Evolutionary conservation across 2,888 invertebrate genomes (phyloP), one percentile per base, ranked within the genome.

Genomic region (Celastrina argiolus): DNA sequence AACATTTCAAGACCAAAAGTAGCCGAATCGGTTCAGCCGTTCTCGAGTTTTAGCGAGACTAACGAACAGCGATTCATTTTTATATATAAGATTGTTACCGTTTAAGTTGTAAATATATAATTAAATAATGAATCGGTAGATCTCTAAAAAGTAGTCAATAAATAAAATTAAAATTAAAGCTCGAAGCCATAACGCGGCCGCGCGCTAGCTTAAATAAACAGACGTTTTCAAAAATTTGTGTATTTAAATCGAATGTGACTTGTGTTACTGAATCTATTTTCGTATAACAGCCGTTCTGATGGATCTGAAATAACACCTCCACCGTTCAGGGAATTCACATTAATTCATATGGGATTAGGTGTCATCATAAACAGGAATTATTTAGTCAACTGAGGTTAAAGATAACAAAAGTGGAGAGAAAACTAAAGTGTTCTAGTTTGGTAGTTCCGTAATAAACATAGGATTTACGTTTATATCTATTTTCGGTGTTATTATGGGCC

Each of bases 321-420:
- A 81, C 80, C 77, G 81, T 81, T 80, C 85, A 81, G 80, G 84
- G 85, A 87, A 85, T 85, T 82, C 80, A 74, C 87, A 86, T 88
- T 88, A 88, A 88, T 88, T 88, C 85, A 88, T 89, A 88, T 81
- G 87, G 88, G 90, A 90, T 91, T 88, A 86, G 85, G 83, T 90
- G 89, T 89, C 90, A 88, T 90, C 90, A 88, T 91, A 91, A 91
- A 91, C 88, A 88, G 86, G 89, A 88, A 84, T 88, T 89, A 90
- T 90, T 90, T 88, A 85, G 85, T 85, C 88, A 82, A 81, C 80
- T 87, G 88, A 88, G 88, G 88, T 88, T 89, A 87, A 86, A 86
- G 88, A 84, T 87, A 88, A 88, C 84, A 85, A 78, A n/a, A 59
- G 59, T 59, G 59, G n/a, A n/a, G n/a, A n/a, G n/a, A n/a, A 10